These are phyloP conservation scores for Dysmachus trigonus DNA, from an alignment of 2,888 invertebrate species.

Conservation along the genomic window DNA sequence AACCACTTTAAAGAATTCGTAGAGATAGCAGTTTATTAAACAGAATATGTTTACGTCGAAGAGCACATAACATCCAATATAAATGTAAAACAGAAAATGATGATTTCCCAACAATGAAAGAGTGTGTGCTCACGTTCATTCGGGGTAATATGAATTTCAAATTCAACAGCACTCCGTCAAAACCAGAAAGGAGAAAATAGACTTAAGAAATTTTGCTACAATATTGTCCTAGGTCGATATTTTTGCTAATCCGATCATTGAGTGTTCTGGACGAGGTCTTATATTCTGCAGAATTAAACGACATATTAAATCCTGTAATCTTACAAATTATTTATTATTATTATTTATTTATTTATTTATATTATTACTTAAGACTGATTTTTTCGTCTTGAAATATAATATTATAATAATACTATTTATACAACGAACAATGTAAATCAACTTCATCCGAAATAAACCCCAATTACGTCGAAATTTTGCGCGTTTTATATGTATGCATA, in stretches of 20 bases:
- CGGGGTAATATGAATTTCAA: not conserved
- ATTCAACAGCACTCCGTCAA: not conserved
- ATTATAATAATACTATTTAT: too few species aligned
- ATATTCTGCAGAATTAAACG: too few species aligned
- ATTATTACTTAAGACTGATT: not conserved
- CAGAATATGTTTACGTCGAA: not conserved
- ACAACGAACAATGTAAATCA: not conserved
- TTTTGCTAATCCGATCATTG: not conserved
- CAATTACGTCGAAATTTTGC: not conserved
- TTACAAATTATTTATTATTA: too few species aligned
- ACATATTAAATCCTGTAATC: too few species aligned
- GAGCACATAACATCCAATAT: not conserved
- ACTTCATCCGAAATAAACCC: not conserved
- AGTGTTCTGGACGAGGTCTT: too few species aligned
- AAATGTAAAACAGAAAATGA: not conserved
- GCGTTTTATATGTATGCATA: too few species aligned
- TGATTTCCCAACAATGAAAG: not conserved
- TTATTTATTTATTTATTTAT: not conserved
- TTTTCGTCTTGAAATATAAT: not conserved
- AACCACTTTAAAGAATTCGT: not conserved
- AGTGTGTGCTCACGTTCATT: not conserved
- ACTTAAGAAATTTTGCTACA: not conserved
- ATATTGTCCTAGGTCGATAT: not conserved
- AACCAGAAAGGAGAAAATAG: not conserved
- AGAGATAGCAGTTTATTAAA: not conserved